These are phyloP conservation scores for Lucinisca nassula DNA, from an alignment of 2,888 invertebrate genomes.

Conservation along the genomic window DNA sequence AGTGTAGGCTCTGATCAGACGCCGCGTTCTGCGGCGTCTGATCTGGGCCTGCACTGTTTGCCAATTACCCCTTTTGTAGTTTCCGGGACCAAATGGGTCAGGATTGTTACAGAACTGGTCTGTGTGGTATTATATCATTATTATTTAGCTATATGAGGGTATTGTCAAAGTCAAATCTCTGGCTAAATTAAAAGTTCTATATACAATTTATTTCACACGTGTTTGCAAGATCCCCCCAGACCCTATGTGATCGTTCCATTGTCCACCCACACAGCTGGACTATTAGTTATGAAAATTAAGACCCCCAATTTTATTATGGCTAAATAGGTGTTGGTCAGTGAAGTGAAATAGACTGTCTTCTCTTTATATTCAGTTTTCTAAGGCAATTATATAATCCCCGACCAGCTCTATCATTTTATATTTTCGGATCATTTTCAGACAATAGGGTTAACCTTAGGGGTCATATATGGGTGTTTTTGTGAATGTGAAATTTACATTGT, in stretches of 20 bases:
- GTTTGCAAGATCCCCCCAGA: neutral
- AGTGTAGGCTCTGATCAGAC: too few relatives aligned
- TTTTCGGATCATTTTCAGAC: conserved; percentile 40
- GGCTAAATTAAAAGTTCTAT: neutral
- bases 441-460: neutral
- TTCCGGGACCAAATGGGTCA: too few relatives aligned
- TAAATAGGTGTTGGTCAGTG: conserved; percentile 41
- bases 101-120: neutral
- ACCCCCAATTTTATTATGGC: conserved; percentile 43
- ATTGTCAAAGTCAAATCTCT: neutral
- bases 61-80: too few relatives aligned
- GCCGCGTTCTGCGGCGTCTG: too few relatives aligned
- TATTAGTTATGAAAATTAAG: conserved; percentile 40
- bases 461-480: conserved; percentile 27
- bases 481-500: conserved; percentile 41
- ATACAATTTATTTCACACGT: neutral
- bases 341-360: conserved; percentile 40
- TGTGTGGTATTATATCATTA: neutral
- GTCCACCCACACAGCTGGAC: conserved; percentile 6
- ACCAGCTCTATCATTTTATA: conserved; percentile 42
- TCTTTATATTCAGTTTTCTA: conserved; percentile 49
- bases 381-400: conserved; percentile 41
- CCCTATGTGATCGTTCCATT: neutral
- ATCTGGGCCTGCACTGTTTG: too few relatives aligned
- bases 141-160: neutral